Evolutionary conservation across 2,888 invertebrate genomes (phyloP), one percentile per base, ranked within the genome.

Genomic region (Gordius sp.): DNA sequence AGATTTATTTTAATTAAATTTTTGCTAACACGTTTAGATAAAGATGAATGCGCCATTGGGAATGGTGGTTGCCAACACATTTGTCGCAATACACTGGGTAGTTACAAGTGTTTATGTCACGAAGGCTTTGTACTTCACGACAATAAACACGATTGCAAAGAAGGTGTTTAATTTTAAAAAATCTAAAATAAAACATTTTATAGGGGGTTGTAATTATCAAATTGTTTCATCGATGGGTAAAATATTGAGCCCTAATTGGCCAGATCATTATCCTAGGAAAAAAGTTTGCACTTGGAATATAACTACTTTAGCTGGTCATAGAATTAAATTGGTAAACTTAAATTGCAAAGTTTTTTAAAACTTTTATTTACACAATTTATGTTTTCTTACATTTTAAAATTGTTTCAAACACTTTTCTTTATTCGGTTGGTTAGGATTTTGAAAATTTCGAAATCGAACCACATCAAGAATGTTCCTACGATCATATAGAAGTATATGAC

Each of bases 241-340:
- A 62, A 79, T 89, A 61, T 78, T 78, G 60, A 84, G 83, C 65
- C 87, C 87, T 0, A 86, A 85, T 69, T 86, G 81, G 68, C 87
- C 87, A 0, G 80, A 82, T 62, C 62, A 63, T 59, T 89, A 89
- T 69, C 82, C 86, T 41, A 76, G 82, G 57, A 74, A 81, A 64
- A 81, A 87, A 65, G 87, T 89, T 68, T 97, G 97, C 68, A 82
- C 89, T 4, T 97, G 93, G 93, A 83, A 87, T 64, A 84, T 97
- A 67, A 80, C 80, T 1, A 89, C 91, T 0, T 89, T 86, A 0
- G 85, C 87, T 0, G 93, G 93, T 1, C 93, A 93, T 69, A 76
- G 91, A 55, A 82, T 93, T 60, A 84, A 86, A 71, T 72, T 97
- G 64, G 81, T 77, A 61, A 59, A n/a, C 63, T 52, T 28, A 28